Evolutionary conservation across 1,140 invertebrate species (phyloP).

Genomic region (Achatina immaculata): DNA sequence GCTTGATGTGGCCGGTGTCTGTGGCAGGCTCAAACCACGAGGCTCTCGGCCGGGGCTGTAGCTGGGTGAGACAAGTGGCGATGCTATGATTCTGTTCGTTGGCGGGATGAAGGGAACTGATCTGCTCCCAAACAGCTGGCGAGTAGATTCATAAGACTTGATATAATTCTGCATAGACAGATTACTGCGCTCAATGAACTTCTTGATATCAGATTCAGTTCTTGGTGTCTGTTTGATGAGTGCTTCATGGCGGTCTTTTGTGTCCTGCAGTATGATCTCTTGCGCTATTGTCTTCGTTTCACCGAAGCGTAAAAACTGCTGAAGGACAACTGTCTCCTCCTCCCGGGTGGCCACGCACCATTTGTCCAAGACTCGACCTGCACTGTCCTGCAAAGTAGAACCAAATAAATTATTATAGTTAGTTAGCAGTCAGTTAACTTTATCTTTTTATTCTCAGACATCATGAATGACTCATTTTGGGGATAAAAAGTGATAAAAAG

Average conservation of each 20-base stretch:
- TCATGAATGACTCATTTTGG: not conserved
- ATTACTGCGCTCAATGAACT: constrained; percentile 74
- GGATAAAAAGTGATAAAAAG: not conserved
- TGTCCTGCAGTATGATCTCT: constrained; percentile 81
- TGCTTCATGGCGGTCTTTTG: constrained; percentile 65
- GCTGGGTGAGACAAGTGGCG: constrained; percentile 51
- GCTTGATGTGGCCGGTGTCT: constrained; percentile 55
- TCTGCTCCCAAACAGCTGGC: constrained; percentile 60
- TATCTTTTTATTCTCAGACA: not conserved
- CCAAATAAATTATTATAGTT: constrained; percentile 20
- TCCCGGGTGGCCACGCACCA: constrained; percentile 87
- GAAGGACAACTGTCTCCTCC: constrained; percentile 86
- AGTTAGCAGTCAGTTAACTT: constrained; percentile 7
- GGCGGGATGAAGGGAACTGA: constrained; percentile 57
- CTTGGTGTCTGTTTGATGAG: constrained; percentile 64
- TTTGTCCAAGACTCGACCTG: constrained; percentile 81
- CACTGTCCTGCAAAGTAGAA: constrained; percentile 71
- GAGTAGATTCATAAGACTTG: constrained; percentile 57
- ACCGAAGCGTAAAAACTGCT: constrained; percentile 87
- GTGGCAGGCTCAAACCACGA: constrained; percentile 53
- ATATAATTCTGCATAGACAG: constrained; percentile 66
- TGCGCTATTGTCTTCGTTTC: constrained; percentile 87
- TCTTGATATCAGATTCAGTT: constrained; percentile 75
- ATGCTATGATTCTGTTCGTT: constrained; percentile 54
- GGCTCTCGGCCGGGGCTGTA: constrained; percentile 51